A percentile compares a stretch with the other conserved stretches of the same genome.
phyloP scores from a whole-genome alignment of 2,797 vertebrate genomes.

The Peromyscus nudipes region DNA sequence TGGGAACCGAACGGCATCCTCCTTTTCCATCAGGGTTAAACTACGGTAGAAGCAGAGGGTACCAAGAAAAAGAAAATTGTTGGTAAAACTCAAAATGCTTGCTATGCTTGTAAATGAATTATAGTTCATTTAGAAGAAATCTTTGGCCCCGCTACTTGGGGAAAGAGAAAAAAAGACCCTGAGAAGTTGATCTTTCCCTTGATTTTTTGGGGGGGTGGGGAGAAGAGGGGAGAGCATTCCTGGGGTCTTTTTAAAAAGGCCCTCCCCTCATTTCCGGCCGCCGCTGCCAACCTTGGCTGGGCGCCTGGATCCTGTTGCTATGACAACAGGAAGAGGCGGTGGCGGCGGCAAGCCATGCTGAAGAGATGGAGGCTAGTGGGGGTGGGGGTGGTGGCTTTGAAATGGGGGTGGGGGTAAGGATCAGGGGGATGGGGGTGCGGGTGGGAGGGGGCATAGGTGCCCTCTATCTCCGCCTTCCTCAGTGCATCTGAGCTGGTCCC shows the following conservation, averaged over 20 bases:
- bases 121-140: slow-evolving; percentile 5
- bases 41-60: not conserved
- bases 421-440: not conserved
- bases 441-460: not conserved
- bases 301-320: slow-evolving; percentile 84
- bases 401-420: slow-evolving; percentile 70
- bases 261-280: slow-evolving; percentile 83
- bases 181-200: slow-evolving; percentile 32
- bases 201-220: not conserved
- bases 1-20: not conserved
- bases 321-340: slow-evolving; percentile 84
- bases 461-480: not conserved
- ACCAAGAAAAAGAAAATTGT: not conserved
- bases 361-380: slow-evolving; percentile 79
- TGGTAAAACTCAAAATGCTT: slow-evolving; percentile 26
- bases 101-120: not conserved
- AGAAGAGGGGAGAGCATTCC: slow-evolving; percentile 26
- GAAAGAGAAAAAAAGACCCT: not conserved
- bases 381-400: slow-evolving; percentile 76
- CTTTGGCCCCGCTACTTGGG: not conserved
- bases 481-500: not conserved
- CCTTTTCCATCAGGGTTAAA: not conserved
- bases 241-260: slow-evolving; percentile 77
- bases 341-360: slow-evolving; percentile 74
- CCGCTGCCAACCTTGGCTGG: slow-evolving; percentile 78